Base-by-base conservation (phyloP, 2,113 vertebrate genomes). In the Sterrhoptilus dennistouni region DNA sequence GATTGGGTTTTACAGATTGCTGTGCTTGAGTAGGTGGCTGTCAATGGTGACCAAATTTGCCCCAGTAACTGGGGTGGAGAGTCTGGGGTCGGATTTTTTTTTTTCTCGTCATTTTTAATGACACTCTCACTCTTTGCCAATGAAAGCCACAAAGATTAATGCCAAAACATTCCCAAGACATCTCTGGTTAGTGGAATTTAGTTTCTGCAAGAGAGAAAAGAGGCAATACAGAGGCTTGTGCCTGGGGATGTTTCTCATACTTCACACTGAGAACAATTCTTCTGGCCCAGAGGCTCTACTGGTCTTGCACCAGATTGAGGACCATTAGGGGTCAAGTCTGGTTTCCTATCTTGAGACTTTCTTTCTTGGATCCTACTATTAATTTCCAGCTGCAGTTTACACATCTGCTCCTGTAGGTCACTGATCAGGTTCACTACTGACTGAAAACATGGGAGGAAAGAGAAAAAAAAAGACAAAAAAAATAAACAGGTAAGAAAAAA, bases 321-420 rank as follows among this genome's bases (percentile, higher is more conserved):
- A 47, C 94, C 94, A 77, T 93, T 64, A 75, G 96, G 96, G 71
- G 84, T 71, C 66, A 95, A 90, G 85, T 97, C 98, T 95, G 96
- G 94, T 91, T 80, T 97, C 95, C 97, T 98, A 98, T 98, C 98
- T 97, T 98, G 97, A 70, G 97, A 97, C 83, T 98, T 98, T 98
- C 99, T 99, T 98, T 99, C 99, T 97, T 99, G 98, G 97, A 99
- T 99, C 97, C 98, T 99, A 98, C 95, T 98, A 98, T 98, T 99
- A 98, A 99, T 99, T 97, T 99, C 99, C 98, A 99, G 98, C 96
- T 99, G 99, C 96, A 99, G 98, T 98, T 97, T 98, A 98, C 99
- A 99, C 99, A 99, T 99, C 98, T 99, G 99, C 97, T 99, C 99
- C 98, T 99, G 99, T 65, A 99, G 99, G 97, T 99, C 99, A 97